Evolutionary conservation across 2,797 vertebrate species (phyloP), one percentile per base, ranked within the genome.

Genomic region (Mycteria americana): DNA sequence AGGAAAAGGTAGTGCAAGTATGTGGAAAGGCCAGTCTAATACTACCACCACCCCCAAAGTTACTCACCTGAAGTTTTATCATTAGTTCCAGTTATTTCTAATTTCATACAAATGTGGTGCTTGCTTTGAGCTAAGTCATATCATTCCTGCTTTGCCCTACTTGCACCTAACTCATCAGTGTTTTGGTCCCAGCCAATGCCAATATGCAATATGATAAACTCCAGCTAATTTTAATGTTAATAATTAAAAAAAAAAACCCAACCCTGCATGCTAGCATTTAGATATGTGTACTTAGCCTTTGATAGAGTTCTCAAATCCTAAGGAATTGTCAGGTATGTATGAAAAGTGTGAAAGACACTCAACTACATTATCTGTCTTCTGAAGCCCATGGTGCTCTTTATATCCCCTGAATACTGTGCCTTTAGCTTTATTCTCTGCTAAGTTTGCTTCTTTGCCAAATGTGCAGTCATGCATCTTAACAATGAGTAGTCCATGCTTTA

Each of bases 401-500:
- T 78, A 56, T 50, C 54, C 78, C 31, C 25, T 7, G 10, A 94
- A 78, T 91, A 37, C 87, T 70, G 33, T 81, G 86, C 48, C 69
- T 93, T 92, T 73, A 89, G 89, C 79, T 93, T 93, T 85, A 88
- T 93, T 92, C 88, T 84, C 64, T 84, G 46, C 30, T 53, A 39
- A 84, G 74, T 84, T 92, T 95, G 86, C 73, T 75, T 18, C 86
- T 93, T 85, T 96, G 93, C 93, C 92, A 96, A 94, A 56, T 74
- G 76, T 90, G 83, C 87, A 88, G 84, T 96, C 91, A 77, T 95
- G 94, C 90, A 89, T 96, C 90, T 92, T 91, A 92, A 85, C 78
- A 91, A 45, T 85, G 77, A 60, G 37, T 83, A 77, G 83, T 86
- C 80, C 74, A 13, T 62, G 81, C 81, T 93, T 75, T 89, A 62